Base-by-base conservation (phyloP, 2,888 invertebrate species). In the Callyntrura sp. region DNA sequence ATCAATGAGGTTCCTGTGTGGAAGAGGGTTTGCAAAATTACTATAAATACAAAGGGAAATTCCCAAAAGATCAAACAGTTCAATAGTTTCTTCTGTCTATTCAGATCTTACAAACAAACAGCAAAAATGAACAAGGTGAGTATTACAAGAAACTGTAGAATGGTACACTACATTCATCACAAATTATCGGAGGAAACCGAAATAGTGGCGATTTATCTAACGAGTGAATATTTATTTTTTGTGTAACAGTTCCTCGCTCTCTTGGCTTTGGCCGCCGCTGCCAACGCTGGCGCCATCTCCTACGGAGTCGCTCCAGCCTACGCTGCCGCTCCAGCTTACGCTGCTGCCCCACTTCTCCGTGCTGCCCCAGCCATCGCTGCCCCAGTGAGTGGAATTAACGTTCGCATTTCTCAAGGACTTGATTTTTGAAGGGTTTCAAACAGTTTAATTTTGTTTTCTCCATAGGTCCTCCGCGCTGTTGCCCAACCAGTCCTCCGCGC, bases 331-430 rank as follows among this genome's bases (percentile, higher is more conserved):
- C 48, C 20, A 11, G 73, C 73, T 20, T 73, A 73, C 48, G 73
- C 73, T 43, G 65, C 68, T 3, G 68, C 68, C 35, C 68, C 68
- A 70, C 14, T 14, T 43, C n/a, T n/a, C n/a, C n/a, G n/a, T n/a
- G 81, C 81, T 35, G 81, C 81, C 60, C 84, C 70, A 70, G n/a
- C n/a, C n/a, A n/a, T n/a, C 17, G 83, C 83, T 65, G 62, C 60
- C n/a, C 83, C 83, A 28, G 82, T 78, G 35, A 35, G 35, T 35
- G n/a, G n/a, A n/a, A n/a, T n/a, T n/a, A n/a, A n/a, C n/a, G n/a
- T n/a, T n/a, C n/a, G n/a, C n/a, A n/a, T n/a, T n/a, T n/a, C n/a
- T n/a, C n/a, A n/a, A n/a, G n/a, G n/a, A n/a, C n/a, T n/a, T n/a
- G n/a, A n/a, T n/a, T n/a, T n/a, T n/a, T n/a, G n/a, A n/a, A n/a